Percentiles rank a stretch among this genome's conserved stretches.
phyloP scores from a whole-genome alignment of 2,888 invertebrate genomes.

The Limnephilus auricula region DNA sequence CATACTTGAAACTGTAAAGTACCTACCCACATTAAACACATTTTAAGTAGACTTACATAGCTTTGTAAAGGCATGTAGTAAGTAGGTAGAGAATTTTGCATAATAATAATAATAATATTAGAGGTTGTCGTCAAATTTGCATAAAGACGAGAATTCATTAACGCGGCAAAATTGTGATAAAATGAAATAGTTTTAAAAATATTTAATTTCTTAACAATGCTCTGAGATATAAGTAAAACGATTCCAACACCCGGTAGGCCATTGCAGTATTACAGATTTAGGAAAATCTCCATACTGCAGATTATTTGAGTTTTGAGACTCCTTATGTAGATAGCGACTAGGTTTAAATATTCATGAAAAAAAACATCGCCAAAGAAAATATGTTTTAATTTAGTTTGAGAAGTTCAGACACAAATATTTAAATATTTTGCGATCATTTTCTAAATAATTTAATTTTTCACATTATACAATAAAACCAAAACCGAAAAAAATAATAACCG shows the following conservation, averaged over 20 bases:
- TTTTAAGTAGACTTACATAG: background rate
- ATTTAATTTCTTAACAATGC: background rate
- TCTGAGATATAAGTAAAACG: background rate
- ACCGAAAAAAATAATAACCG: no score
- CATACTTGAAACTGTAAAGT: background rate
- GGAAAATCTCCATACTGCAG: background rate
- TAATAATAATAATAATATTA: background rate
- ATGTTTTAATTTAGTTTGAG: no score
- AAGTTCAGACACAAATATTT: no score
- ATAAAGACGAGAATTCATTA: background rate
- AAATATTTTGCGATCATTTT: no score
- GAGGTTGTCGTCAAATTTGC: background rate
- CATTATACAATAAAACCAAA: no score
- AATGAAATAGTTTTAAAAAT: background rate
- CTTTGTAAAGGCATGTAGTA: background rate
- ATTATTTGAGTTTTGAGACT: background rate
- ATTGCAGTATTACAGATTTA: background rate
- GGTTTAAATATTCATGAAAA: no score
- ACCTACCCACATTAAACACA: background rate
- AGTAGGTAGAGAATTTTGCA: background rate
- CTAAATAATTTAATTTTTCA: no score
- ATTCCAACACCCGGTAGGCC: background rate
- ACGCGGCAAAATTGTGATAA: background rate
- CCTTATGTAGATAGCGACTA: no score
- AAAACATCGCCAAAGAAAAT: no score